A percentile compares a stretch with the other conserved stretches of the same genome.
These are phyloP conservation scores for Norana najaformis DNA, from an alignment of 2,888 invertebrate genomes.

Conservation along the genomic window DNA sequence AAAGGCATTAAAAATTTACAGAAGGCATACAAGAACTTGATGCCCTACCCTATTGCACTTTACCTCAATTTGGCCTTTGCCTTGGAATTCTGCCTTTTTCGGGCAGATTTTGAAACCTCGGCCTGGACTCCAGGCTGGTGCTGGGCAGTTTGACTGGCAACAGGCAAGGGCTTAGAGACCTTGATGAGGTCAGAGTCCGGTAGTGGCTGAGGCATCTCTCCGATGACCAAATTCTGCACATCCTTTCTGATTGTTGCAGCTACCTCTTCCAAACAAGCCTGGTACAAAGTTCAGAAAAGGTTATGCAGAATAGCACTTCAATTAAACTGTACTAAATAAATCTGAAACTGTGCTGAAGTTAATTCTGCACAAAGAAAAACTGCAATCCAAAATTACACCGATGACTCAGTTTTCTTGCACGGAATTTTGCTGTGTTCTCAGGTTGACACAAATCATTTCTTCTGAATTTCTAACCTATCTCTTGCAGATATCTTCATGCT, in stretches of 20 bases:
- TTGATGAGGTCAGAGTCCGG: neutral
- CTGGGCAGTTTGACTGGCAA: too few relatives aligned
- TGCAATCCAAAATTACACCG: neutral
- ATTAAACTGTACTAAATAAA: neutral
- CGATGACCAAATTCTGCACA: neutral
- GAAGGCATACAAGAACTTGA: neutral
- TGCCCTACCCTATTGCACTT: neutral
- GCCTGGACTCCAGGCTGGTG: too few relatives aligned
- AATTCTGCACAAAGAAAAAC: neutral
- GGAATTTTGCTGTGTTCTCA: neutral
- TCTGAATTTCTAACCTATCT: neutral
- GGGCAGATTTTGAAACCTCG: neutral
- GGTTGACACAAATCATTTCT: neutral
- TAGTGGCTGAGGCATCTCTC: neutral
- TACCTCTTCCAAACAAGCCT: neutral
- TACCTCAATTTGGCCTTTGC: neutral
- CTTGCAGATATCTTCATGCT: neutral
- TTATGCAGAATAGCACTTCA: neutral
- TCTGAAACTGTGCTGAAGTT: neutral
- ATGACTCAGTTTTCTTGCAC: neutral
- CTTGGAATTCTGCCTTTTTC: neutral
- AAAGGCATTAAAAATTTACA: neutral
- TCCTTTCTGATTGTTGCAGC: neutral
- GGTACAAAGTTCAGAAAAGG: neutral
- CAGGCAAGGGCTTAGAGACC: too few relatives aligned